These are phyloP conservation scores for Pyrrhosoma nymphula DNA, from an alignment of 2,888 invertebrate species.

Conservation along the genomic window DNA sequence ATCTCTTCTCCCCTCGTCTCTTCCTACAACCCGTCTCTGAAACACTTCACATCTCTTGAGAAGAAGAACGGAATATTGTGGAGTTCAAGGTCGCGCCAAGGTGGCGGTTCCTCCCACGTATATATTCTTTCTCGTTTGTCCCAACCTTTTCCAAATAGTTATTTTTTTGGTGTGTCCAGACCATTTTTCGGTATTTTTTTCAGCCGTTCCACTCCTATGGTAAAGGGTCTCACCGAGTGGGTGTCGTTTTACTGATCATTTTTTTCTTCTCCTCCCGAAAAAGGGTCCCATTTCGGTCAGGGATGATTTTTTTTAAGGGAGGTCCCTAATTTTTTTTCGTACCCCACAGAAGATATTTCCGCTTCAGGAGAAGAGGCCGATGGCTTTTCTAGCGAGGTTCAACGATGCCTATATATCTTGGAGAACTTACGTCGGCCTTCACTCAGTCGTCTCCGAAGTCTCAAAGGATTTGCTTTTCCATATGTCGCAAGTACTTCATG, in stretches of 20 bases:
- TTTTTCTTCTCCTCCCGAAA: not conserved
- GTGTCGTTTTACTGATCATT: not conserved
- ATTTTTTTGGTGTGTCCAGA: not conserved
- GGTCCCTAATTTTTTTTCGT: not conserved
- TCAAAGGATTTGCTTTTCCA: not conserved
- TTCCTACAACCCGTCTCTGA: not conserved
- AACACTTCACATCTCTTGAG: not conserved
- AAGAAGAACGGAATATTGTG: constrained; percentile 11
- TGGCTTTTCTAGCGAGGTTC: not conserved
- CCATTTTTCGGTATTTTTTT: not conserved
- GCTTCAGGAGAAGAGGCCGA: not conserved
- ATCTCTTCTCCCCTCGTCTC: not conserved
- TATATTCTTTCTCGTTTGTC: not conserved
- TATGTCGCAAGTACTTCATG: not conserved
- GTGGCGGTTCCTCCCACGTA: not conserved
- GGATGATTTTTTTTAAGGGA: not conserved
- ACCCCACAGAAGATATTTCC: not conserved
- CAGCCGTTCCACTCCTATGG: not conserved
- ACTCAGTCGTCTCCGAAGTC: not conserved
- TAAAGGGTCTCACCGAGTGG: not conserved
- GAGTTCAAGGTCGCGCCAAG: constrained; percentile 17
- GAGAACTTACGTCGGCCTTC: not conserved
- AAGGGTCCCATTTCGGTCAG: not conserved
- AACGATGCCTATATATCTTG: not conserved
- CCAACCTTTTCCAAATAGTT: not conserved